Conservation (phyloP, 2,888 invertebrate genomes). For the Graphium colonna region DNA sequence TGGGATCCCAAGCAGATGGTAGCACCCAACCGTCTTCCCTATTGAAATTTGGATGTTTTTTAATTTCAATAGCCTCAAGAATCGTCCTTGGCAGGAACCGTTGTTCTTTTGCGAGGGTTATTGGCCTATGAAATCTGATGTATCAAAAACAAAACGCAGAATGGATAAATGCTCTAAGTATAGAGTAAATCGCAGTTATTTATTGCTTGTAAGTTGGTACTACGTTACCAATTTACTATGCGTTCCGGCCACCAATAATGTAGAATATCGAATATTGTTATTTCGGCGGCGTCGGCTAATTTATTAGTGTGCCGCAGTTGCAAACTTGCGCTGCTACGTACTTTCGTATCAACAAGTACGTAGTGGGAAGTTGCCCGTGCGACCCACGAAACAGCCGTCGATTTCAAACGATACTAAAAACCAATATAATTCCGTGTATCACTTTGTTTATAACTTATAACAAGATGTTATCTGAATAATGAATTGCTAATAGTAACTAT, state of each 20-base stretch:
- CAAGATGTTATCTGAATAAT: constrained; percentile 10
- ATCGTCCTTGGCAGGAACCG: too few relatives aligned
- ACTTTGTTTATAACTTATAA: constrained; percentile 55
- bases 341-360: neutral
- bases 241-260: neutral
- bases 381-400: constrained; percentile 10
- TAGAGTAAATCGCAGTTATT: too few relatives aligned
- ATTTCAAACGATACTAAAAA: constrained; percentile 57
- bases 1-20: too few relatives aligned
- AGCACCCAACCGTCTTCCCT: too few relatives aligned
- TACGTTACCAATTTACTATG: too few relatives aligned
- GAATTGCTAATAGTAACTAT: neutral
- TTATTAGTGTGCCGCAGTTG: neutral
- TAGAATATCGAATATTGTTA: neutral
- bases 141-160: too few relatives aligned
- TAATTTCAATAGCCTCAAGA: too few relatives aligned
- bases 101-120: too few relatives aligned
- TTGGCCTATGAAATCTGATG: too few relatives aligned
- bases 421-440: constrained; percentile 67
- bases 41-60: too few relatives aligned
- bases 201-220: too few relatives aligned
- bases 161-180: too few relatives aligned
- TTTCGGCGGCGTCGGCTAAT: neutral
- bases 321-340: constrained; percentile 1
- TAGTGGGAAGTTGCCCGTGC: constrained; percentile 3